A percentile compares a stretch with the other conserved stretches of the same genome.
Evolutionary conservation across 1,140 invertebrate genomes (phyloP).

Genomic region (Rhagoletis zephyria): DNA sequence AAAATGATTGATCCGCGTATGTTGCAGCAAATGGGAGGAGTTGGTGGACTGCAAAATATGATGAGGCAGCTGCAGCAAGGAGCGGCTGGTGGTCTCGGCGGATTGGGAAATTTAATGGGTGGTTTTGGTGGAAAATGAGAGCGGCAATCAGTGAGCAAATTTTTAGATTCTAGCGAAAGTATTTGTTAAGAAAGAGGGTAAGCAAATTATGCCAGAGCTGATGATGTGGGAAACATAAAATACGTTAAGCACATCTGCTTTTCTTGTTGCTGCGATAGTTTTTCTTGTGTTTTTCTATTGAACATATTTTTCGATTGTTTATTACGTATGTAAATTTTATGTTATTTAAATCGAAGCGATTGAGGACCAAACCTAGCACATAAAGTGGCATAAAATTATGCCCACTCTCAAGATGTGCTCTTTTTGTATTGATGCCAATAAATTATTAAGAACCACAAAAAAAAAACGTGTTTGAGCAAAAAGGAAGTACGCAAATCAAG

Average conservation of each 20-base stretch:
- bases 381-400: neutral
- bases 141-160: neutral
- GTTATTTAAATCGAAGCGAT: constrained; percentile 7
- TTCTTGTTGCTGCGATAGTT: neutral
- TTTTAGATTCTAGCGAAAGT: constrained; percentile 12
- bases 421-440: too few species aligned
- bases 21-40: constrained; percentile 94
- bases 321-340: constrained; percentile 2
- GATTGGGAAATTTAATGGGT: constrained; percentile 82
- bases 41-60: constrained; percentile 96
- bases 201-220: neutral
- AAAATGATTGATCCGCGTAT: constrained; percentile 99
- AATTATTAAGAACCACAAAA: too few species aligned
- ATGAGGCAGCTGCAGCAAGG: constrained; percentile 97
- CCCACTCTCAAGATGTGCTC: too few species aligned
- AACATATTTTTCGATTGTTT: constrained; percentile 7
- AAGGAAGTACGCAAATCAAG: neutral
- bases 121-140: constrained; percentile 75
- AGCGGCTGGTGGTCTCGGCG: constrained; percentile 79
- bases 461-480: neutral
- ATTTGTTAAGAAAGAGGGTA: constrained; percentile 19
- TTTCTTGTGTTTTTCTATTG: constrained; percentile 27
- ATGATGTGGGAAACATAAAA: neutral
- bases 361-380: neutral
- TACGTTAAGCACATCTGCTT: constrained; percentile 10